Conservation (phyloP, 2,888 invertebrate genomes). For the Phasia obesa region DNA sequence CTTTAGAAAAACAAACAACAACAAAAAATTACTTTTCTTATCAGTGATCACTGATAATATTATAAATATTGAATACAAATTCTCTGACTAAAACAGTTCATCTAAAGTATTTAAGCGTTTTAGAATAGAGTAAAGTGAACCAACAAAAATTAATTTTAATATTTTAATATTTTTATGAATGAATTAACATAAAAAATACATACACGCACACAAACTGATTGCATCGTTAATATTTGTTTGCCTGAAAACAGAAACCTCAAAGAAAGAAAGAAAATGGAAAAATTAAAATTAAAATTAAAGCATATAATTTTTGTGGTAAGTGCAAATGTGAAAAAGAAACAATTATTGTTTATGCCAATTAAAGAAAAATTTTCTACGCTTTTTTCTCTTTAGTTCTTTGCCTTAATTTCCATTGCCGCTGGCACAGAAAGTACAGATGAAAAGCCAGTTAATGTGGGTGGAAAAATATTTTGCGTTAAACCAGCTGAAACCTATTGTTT, state of each 20-base stretch:
- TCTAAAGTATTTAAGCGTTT: background rate
- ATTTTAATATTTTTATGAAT: background rate
- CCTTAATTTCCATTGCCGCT: constrained; percentile 18
- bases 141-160: background rate
- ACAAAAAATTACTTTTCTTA: constrained; percentile 5
- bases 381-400: constrained; percentile 17
- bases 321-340: constrained; percentile 1
- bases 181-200: background rate
- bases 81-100: constrained; percentile 15
- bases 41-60: constrained; percentile 38
- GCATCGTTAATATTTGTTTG: background rate
- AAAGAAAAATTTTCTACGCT: background rate
- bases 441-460: constrained; percentile 18
- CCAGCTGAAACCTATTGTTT: constrained; percentile 57
- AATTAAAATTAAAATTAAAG: constrained; percentile 12
- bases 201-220: background rate
- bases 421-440: constrained; percentile 12
- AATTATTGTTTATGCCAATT: background rate
- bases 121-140: background rate
- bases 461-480: constrained; percentile 50
- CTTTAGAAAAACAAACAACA: background rate
- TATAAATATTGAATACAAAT: constrained; percentile 29
- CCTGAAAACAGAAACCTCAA: background rate
- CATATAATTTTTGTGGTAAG: constrained; percentile 39
- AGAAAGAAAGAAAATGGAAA: constrained; percentile 19